A percentile compares a stretch with the other conserved stretches of the same genome.
These are phyloP conservation scores for Scaptodrosophila latifasciaeformis DNA, from an alignment of 2,888 invertebrate species.

Conservation along the genomic window DNA sequence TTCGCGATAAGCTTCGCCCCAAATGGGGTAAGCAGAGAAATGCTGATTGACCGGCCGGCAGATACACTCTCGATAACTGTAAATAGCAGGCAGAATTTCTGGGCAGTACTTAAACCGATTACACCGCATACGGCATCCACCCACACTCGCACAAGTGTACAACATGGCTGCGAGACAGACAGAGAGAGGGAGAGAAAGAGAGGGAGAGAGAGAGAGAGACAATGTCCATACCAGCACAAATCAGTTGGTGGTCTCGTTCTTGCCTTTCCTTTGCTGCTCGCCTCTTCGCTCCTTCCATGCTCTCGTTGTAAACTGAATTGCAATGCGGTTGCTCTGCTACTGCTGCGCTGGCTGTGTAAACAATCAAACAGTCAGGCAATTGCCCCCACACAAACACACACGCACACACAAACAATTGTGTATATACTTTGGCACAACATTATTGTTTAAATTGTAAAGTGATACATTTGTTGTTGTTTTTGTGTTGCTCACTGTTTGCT, in stretches of 20 bases:
- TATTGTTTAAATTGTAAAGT: conserved; percentile 45
- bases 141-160: background rate
- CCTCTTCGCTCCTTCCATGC: background rate
- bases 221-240: background rate
- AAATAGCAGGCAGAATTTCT: background rate
- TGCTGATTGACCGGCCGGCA: background rate
- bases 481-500: conserved; percentile 14
- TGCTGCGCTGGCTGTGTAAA: conserved; percentile 16
- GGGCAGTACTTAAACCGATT: background rate
- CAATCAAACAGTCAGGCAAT: conserved; percentile 5
- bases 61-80: background rate
- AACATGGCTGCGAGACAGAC: too few relatives aligned
- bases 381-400: conserved; percentile 14
- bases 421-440: conserved; percentile 30
- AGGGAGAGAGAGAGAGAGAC: background rate
- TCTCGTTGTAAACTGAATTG: background rate
- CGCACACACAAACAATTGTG: conserved; percentile 3
- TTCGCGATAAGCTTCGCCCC: background rate
- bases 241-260: too few relatives aligned
- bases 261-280: background rate
- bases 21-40: background rate
- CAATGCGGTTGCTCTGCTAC: conserved; percentile 17
- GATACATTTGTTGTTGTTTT: conserved; percentile 30
- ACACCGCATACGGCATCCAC: background rate
- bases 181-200: too few relatives aligned